These are phyloP conservation scores for rat (Rattus norvegicus) DNA, from an alignment of 2,113 vertebrate species.

Conservation along the genomic window GRCr8 NC_086019.1:186168501-186169000, in stretches of 20 bases:
- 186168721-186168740: background rate
- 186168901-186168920: background rate
- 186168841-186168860: background rate
- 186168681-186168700: background rate
- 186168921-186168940: background rate
- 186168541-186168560: background rate
- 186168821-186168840: background rate
- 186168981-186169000: too few species aligned
- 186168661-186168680: background rate
- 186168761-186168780: background rate
- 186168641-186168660: background rate
- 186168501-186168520: background rate
- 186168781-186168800: background rate
- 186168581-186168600: background rate
- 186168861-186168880: background rate
- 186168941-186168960: background rate
- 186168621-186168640: background rate
- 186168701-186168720: background rate
- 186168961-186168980: too few species aligned
- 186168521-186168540: background rate
- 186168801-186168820: background rate
- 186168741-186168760: background rate
- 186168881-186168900: background rate
- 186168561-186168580: background rate
- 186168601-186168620: background rate